Base-by-base conservation (phyloP, 2,797 vertebrate species). In the Chromis chromis region DNA sequence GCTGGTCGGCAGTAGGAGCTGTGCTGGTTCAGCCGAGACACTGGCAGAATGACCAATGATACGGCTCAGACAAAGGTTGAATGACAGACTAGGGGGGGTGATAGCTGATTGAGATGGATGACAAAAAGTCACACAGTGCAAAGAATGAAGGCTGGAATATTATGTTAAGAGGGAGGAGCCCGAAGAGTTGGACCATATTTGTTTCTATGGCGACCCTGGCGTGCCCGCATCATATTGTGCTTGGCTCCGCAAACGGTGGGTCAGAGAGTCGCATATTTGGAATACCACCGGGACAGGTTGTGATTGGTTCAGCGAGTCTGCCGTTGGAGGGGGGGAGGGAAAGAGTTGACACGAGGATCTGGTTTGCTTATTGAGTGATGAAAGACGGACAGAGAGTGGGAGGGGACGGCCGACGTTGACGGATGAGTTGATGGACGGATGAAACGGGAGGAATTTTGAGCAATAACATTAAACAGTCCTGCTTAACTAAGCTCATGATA, bases 311-410 rank as follows among this genome's bases (percentile, higher is more conserved):
- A 48, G 70, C 55, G 4, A 65, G 84, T 77, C 65, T 42, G 28
- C 39, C 58, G 28, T 52, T 17, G 36, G 74, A 73, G 83, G 78
- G 75, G 79, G 89, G 87, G 77, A 79, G 60, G 82, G 64, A 14
- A 73, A 1, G 67, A 70, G 65, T 84, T 79, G 91, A 93, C 89
- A 84, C 60, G 79, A 84, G 88, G 91, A 89, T 93, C 90, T 92
- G 86, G 84, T 88, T 83, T 88, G 90, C 90, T 93, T 94, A 94
- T 92, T 92, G 90, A 91, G 89, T 22, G 88, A 86, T 86, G 90
- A 94, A 90, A 90, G 92, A 87, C 3, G 65, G 83, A 90, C 85
- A 82, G 88, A 27, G 85, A 79, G 88, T 89, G 91, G 89, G 87
- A 76, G 86, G 85, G 69, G 73, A 42, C 2, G 59, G 70, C 75